Percentiles rank a stretch among this genome's conserved stretches.
phyloP scores from a whole-genome alignment of 2,888 invertebrate species.

The Thymelicus lineola region DNA sequence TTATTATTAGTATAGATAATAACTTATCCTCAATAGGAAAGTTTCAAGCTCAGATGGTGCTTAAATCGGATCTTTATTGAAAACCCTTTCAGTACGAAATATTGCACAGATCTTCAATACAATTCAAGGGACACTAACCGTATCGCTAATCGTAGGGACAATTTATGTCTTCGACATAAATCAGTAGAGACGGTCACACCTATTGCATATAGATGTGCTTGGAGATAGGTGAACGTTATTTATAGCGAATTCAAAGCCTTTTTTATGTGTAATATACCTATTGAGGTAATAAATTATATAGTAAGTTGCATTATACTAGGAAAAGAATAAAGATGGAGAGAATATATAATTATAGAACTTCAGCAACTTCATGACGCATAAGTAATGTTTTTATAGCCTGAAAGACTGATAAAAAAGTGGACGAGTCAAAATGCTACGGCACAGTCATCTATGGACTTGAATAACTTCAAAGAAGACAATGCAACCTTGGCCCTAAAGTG shows the following conservation, averaged over 20 bases:
- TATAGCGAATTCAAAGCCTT: conserved; percentile 31
- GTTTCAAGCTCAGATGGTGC: neutral
- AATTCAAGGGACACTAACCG: conserved; percentile 45
- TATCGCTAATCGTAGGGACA: conserved; percentile 48
- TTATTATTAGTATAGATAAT: too few relatives aligned
- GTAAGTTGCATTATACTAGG: too few relatives aligned
- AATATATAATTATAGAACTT: too few relatives aligned
- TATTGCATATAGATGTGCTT: conserved; percentile 44
- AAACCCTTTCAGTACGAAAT: conserved; percentile 17
- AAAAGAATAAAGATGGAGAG: too few relatives aligned
- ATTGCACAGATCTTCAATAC: conserved; percentile 20
- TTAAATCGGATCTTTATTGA: conserved; percentile 8
- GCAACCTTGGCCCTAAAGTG: too few relatives aligned
- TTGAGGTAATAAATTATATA: too few relatives aligned
- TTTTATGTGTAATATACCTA: conserved; percentile 15
- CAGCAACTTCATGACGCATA: too few relatives aligned
- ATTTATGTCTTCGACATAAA: conserved; percentile 55
- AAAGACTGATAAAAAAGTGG: too few relatives aligned
- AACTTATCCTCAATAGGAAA: neutral
- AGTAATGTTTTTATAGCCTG: too few relatives aligned
- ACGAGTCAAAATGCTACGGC: too few relatives aligned
- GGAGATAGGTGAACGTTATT: conserved; percentile 35
- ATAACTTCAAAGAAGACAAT: too few relatives aligned
- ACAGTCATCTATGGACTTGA: too few relatives aligned
- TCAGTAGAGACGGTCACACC: conserved; percentile 44